Conservation (phyloP, 2,113 vertebrate species). For the Cisticola juncidis region DNA sequence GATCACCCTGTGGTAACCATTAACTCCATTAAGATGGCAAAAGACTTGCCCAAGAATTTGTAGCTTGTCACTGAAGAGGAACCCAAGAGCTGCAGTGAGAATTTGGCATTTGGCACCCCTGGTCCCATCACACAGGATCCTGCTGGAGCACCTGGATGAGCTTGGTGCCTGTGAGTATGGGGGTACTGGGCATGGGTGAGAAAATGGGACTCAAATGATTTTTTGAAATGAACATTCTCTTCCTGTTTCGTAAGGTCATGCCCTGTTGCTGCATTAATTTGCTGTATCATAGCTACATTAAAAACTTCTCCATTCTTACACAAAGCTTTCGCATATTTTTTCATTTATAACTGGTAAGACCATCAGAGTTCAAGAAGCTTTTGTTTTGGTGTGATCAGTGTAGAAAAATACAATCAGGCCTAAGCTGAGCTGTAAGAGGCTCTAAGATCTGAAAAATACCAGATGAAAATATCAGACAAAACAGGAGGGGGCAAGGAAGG, state of each 20-base stretch:
- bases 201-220: not conserved
- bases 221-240: rapidly evolving
- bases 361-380: not conserved
- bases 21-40: not conserved
- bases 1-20: rapidly evolving
- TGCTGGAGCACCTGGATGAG: rapidly evolving
- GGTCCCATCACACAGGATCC: not conserved
- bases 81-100: not conserved
- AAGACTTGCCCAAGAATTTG: not conserved
- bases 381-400: not conserved
- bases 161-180: not conserved
- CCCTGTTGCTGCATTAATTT: not conserved
- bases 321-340: not conserved
- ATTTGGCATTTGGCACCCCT: not conserved
- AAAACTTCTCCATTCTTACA: not conserved
- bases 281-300: not conserved
- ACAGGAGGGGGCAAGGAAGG: not conserved
- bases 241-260: not conserved
- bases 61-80: not conserved
- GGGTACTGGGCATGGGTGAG: rapidly evolving
- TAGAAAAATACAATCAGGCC: not conserved
- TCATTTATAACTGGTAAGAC: not conserved
- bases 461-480: not conserved
- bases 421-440: not conserved
- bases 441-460: not conserved